Evolutionary conservation across 1,140 invertebrate species (phyloP).

Genomic region (Bombus confusus): DNA sequence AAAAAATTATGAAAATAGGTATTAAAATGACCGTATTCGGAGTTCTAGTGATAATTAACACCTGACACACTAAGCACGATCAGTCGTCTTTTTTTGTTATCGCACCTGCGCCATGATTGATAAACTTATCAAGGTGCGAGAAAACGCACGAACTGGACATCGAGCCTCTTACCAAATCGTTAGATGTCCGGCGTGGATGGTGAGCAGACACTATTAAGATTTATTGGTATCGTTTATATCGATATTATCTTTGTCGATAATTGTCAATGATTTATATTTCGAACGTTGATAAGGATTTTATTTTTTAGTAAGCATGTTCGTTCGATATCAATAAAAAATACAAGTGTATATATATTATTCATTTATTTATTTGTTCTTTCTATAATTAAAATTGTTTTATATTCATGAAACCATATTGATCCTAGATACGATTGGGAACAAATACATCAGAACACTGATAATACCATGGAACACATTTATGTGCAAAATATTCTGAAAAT

Average conservation of each 20-base stretch:
- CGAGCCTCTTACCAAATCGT: not conserved
- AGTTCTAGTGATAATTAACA: constrained; percentile 10
- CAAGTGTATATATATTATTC: not conserved
- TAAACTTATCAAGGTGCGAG: constrained; percentile 16
- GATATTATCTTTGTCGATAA: not conserved
- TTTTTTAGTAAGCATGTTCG: too few relatives aligned
- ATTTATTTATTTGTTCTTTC: not conserved
- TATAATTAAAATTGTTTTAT: not conserved
- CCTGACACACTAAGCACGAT: not conserved
- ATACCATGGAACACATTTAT: not conserved
- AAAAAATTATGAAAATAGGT: not conserved
- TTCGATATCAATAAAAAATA: not conserved
- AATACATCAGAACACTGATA: not conserved
- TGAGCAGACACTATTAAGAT: not conserved
- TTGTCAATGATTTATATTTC: not conserved
- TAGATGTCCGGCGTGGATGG: constrained; percentile 39
- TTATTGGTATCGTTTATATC: not conserved
- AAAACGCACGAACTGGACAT: not conserved
- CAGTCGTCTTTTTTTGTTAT: not conserved
- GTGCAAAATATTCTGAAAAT: not conserved
- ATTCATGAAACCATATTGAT: not conserved
- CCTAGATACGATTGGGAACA: not conserved
- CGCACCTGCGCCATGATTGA: constrained; percentile 25
- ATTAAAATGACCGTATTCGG: not conserved
- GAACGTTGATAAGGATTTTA: not conserved